phyloP scores from a whole-genome alignment of 2,888 invertebrate species.

The Portevinia maculata region DNA sequence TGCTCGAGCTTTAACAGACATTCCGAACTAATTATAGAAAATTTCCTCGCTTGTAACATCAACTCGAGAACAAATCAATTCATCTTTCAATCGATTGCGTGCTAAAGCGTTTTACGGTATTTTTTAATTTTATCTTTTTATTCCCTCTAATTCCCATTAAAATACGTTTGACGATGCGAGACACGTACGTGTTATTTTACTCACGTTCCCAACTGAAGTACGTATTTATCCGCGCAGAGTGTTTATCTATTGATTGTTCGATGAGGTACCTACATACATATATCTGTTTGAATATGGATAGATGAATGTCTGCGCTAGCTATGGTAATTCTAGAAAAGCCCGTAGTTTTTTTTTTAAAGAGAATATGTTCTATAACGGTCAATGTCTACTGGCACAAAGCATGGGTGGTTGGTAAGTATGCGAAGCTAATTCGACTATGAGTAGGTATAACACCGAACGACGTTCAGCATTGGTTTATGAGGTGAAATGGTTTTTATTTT shows the following conservation, averaged over 20 bases:
- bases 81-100: slow-evolving; percentile 74
- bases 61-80: slow-evolving; percentile 74
- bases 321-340: slow-evolving; percentile 64
- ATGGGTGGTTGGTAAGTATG: slow-evolving; percentile 13
- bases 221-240: slow-evolving; percentile 69
- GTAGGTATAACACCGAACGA: neutral
- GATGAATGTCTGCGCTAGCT: slow-evolving; percentile 57
- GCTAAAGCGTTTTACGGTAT: slow-evolving; percentile 72
- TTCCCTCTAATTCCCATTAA: slow-evolving; percentile 68
- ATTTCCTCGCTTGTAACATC: slow-evolving; percentile 69
- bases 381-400: slow-evolving; percentile 4
- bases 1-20: neutral
- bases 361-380: slow-evolving; percentile 60
- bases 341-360: slow-evolving; percentile 23
- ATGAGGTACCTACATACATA: slow-evolving; percentile 11
- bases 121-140: slow-evolving; percentile 63
- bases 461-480: slow-evolving; percentile 1
- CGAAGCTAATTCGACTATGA: slow-evolving; percentile 9
- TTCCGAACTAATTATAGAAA: slow-evolving; percentile 64
- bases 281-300: slow-evolving; percentile 69
- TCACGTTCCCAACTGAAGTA: slow-evolving; percentile 68
- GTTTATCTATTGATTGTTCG: slow-evolving; percentile 67
- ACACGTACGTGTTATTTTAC: slow-evolving; percentile 72
- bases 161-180: slow-evolving; percentile 52
- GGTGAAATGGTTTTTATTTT: slow-evolving; percentile 21